phyloP scores from a whole-genome alignment of 2,888 invertebrate genomes.

The Cheilosia pagana region DNA sequence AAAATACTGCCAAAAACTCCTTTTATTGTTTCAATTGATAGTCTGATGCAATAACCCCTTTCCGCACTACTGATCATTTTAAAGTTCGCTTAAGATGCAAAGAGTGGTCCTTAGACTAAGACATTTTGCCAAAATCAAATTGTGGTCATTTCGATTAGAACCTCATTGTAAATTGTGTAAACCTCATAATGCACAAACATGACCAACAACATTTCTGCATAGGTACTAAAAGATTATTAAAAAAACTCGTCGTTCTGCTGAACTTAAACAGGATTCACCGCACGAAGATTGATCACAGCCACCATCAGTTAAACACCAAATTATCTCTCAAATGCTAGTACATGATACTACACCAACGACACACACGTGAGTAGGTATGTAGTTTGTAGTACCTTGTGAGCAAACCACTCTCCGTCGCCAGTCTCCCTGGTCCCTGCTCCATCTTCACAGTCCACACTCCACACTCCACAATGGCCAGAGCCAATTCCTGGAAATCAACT shows the following conservation, averaged over 20 bases:
- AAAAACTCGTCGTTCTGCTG: background rate
- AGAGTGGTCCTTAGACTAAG: too few species aligned
- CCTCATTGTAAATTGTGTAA: too few species aligned
- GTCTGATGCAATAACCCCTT: too few species aligned
- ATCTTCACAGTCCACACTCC: conserved; percentile 5
- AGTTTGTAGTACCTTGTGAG: background rate
- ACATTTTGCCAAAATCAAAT: too few species aligned
- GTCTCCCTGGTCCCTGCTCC: background rate
- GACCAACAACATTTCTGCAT: too few species aligned
- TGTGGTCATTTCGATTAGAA: too few species aligned
- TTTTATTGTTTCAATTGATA: too few species aligned
- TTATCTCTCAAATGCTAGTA: conserved; percentile 11
- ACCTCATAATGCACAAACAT: too few species aligned
- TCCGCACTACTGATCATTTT: too few species aligned
- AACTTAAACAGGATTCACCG: conserved; percentile 36
- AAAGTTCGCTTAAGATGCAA: too few species aligned
- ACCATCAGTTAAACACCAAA: conserved; percentile 7
- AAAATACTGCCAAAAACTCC: too few species aligned
- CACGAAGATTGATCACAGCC: conserved; percentile 39
- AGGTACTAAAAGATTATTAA: background rate
- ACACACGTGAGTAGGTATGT: background rate
- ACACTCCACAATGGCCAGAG: conserved; percentile 35
- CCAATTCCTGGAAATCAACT: conserved; percentile 81
- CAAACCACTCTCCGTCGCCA: too few species aligned
- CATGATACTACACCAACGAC: conserved; percentile 14